Evolutionary conservation across 2,113 vertebrate genomes (phyloP).

Genomic region (Potamarius usumacintae): DNA sequence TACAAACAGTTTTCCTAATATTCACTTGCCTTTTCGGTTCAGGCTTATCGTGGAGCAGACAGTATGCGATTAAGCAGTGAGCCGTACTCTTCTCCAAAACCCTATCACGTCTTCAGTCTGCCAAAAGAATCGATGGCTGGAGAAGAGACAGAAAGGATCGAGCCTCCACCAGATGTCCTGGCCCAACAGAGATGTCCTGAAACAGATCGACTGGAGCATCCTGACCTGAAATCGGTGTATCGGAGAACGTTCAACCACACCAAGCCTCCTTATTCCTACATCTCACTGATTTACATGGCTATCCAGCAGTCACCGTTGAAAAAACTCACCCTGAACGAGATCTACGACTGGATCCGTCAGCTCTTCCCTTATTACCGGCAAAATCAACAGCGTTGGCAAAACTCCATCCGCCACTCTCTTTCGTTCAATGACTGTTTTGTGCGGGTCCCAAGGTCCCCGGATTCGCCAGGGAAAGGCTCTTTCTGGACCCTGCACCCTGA

Average conservation of each 20-base stretch:
- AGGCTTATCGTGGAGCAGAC: constrained; percentile 48
- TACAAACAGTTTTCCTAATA: background rate
- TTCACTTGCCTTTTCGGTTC: constrained; percentile 10
- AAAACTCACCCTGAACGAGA: constrained; percentile 54
- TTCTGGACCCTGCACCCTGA: constrained; percentile 57
- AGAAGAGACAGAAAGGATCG: constrained; percentile 29
- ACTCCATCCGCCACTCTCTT: constrained; percentile 56
- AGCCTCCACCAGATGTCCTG: background rate
- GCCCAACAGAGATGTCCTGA: constrained; percentile 33
- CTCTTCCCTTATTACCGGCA: constrained; percentile 57
- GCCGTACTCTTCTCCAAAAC: constrained; percentile 40
- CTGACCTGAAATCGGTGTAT: constrained; percentile 46
- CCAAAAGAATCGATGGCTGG: constrained; percentile 34
- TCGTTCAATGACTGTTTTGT: constrained; percentile 56
- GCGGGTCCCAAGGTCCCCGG: constrained; percentile 49
- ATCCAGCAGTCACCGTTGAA: constrained; percentile 53
- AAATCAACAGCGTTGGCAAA: constrained; percentile 59
- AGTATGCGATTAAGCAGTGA: constrained; percentile 28
- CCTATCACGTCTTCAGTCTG: constrained; percentile 38
- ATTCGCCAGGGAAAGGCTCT: constrained; percentile 54
- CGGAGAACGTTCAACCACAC: constrained; percentile 51
- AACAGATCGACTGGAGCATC: constrained; percentile 35
- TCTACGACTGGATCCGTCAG: constrained; percentile 57
- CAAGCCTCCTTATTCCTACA: constrained; percentile 57
- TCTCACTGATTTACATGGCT: constrained; percentile 57